A percentile compares a stretch with the other conserved stretches of the same genome.
Evolutionary conservation across 2,797 vertebrate species (phyloP).

Genomic region (Danio albolineatus): DNA sequence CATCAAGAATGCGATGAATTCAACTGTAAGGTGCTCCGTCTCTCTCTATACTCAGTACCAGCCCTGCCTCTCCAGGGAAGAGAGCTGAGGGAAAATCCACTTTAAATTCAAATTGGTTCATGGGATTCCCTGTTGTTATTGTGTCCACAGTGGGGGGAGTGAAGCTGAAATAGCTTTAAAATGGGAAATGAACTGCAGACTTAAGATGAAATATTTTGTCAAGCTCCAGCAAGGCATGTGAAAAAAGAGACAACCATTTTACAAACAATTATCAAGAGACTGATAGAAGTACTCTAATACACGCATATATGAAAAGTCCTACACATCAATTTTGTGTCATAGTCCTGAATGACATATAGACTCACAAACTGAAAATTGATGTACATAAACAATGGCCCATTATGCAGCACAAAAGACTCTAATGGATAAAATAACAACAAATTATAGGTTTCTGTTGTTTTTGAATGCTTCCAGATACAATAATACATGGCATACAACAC

Average conservation of each 20-base stretch:
- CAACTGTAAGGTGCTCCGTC: conserved; percentile 27
- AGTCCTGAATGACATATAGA: conserved; percentile 30
- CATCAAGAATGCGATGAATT: conserved; percentile 35
- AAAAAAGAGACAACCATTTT: conserved; percentile 50
- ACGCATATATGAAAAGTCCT: conserved; percentile 24
- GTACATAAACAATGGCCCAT: not conserved
- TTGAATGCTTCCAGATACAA: not conserved
- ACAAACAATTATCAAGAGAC: conserved; percentile 55
- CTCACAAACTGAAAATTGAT: conserved; percentile 28
- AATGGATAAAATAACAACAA: not conserved
- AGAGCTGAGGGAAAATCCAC: conserved; percentile 58
- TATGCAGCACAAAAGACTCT: conserved; percentile 7
- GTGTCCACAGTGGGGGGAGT: conserved; percentile 47
- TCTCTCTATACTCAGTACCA: conserved; percentile 32
- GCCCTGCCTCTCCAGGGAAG: conserved; percentile 54
- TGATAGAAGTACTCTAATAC: conserved; percentile 8
- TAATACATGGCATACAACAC: not conserved
- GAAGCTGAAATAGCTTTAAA: conserved; percentile 50
- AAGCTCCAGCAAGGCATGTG: conserved; percentile 48
- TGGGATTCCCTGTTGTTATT: conserved; percentile 62
- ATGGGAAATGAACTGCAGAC: conserved; percentile 55
- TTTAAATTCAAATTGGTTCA: conserved; percentile 67
- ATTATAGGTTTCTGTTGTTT: not conserved
- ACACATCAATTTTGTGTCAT: conserved; percentile 24
- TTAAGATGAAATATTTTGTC: conserved; percentile 56